A percentile compares a stretch with the other conserved stretches of the same genome.
These are phyloP conservation scores for Pseudocheirus occidentalis DNA, from an alignment of 2,797 vertebrate genomes.

Conservation along the genomic window DNA sequence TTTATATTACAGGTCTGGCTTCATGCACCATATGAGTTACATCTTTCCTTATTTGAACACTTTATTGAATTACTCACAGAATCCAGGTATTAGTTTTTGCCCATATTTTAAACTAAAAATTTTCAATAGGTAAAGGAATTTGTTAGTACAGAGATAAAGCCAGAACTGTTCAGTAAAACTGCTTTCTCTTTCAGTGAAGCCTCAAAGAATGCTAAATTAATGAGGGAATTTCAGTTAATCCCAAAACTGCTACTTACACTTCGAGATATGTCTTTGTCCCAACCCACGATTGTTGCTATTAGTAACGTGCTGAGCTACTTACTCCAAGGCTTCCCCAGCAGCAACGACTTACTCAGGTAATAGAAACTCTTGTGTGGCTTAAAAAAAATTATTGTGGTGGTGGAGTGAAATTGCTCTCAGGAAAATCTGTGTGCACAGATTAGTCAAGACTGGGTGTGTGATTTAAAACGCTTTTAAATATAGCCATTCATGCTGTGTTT, in stretches of 20 bases:
- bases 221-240: conserved; percentile 97
- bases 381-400: neutral
- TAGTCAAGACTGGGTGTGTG: neutral
- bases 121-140: neutral
- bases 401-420: neutral
- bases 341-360: conserved; percentile 95
- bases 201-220: conserved; percentile 95
- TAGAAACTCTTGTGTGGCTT: neutral
- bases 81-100: conserved; percentile 89
- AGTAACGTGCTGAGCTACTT: conserved; percentile 96
- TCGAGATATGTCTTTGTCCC: conserved; percentile 94
- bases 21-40: conserved; percentile 98
- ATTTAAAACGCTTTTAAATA: neutral
- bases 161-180: neutral
- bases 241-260: conserved; percentile 95
- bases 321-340: conserved; percentile 96
- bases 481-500: neutral
- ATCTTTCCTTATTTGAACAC: conserved; percentile 98
- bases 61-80: conserved; percentile 98
- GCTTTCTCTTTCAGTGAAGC: conserved; percentile 90
- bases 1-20: conserved; percentile 94
- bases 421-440: neutral
- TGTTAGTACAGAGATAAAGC: neutral
- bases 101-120: neutral
- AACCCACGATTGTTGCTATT: conserved; percentile 95